phyloP scores from a whole-genome alignment of 2,888 invertebrate species.

The Catocala fraxini region DNA sequence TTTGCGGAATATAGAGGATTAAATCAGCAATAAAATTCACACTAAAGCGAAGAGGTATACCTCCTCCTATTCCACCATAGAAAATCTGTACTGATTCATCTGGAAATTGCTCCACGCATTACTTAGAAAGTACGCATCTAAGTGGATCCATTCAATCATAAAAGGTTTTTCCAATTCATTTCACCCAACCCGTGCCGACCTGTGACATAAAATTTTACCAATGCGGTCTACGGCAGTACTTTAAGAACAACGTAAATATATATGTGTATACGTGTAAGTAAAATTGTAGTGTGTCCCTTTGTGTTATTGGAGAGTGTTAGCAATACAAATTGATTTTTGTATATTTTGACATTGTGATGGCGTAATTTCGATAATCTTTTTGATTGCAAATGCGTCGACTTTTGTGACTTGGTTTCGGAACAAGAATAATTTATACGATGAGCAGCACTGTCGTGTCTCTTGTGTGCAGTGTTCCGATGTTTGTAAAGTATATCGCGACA shows the following conservation, averaged over 20 bases:
- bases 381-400: too few relatives aligned
- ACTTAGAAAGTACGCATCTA: slow-evolving; percentile 31
- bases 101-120: slow-evolving; percentile 32
- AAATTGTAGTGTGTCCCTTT: too few relatives aligned
- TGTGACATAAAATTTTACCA: slow-evolving; percentile 30
- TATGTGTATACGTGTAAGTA: neutral
- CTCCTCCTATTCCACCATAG: slow-evolving; percentile 28
- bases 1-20: neutral
- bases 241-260: slow-evolving; percentile 4
- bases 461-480: too few relatives aligned
- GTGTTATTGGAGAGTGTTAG: too few relatives aligned
- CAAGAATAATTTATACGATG: too few relatives aligned
- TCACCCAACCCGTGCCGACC: slow-evolving; percentile 28
- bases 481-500: too few relatives aligned
- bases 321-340: too few relatives aligned
- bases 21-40: slow-evolving; percentile 8
- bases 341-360: too few relatives aligned
- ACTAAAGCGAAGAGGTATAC: slow-evolving; percentile 4
- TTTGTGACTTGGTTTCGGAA: too few relatives aligned
- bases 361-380: too few relatives aligned
- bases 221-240: slow-evolving; percentile 11
- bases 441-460: too few relatives aligned
- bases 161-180: slow-evolving; percentile 51
- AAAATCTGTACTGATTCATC: slow-evolving; percentile 22
- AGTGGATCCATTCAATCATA: slow-evolving; percentile 49